Evolutionary conservation across 2,797 vertebrate genomes (phyloP).

Genomic region (Lepilemur ruficaudatus): DNA sequence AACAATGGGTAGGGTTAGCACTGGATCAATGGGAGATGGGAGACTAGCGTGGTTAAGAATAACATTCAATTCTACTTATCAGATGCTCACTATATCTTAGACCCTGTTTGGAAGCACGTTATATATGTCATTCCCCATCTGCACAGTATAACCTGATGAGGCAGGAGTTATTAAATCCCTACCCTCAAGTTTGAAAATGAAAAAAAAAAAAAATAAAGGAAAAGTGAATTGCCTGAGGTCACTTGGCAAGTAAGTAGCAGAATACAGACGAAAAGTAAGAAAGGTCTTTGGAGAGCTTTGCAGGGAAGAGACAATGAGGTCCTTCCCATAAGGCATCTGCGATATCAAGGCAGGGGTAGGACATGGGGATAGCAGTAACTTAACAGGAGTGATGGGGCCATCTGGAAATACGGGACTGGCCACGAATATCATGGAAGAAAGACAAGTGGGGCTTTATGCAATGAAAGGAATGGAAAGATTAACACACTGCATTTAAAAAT

Average conservation of each 20-base stretch:
- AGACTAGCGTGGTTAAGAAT: background rate
- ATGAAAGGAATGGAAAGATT: background rate
- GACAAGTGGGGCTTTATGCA: background rate
- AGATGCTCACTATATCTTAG: background rate
- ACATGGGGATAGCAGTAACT: rapidly evolving
- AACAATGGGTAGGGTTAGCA: background rate
- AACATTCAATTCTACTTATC: background rate
- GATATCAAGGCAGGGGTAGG: background rate
- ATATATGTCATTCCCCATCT: background rate
- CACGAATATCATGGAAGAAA: background rate
- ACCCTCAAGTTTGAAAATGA: background rate
- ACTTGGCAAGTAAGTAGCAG: background rate
- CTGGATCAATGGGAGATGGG: rapidly evolving
- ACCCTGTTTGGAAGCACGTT: background rate
- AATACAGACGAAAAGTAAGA: background rate
- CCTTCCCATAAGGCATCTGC: background rate
- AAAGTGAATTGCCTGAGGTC: background rate
- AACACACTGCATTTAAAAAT: background rate
- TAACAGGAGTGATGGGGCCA: too few species aligned
- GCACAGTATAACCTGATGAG: background rate
- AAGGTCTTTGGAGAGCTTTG: background rate
- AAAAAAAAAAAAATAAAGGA: background rate
- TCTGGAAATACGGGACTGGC: background rate
- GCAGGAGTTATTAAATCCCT: background rate
- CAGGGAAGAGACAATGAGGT: background rate